Percentiles rank a stretch among this genome's conserved stretches.
Conservation (phyloP, 2,888 invertebrate genomes). For the Agrotis puta region DNA sequence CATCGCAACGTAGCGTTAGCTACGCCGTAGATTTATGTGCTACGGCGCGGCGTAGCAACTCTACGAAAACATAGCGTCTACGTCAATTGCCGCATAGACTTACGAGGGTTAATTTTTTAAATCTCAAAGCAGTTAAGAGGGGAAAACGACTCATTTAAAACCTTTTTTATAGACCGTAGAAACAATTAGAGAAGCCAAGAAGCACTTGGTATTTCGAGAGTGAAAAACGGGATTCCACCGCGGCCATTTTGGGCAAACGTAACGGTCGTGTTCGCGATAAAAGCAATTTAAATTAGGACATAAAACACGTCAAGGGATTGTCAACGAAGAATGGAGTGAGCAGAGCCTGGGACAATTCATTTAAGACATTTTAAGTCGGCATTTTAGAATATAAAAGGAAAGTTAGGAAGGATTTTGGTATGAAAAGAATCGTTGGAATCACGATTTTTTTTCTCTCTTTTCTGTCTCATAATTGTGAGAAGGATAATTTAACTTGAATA, state of each 20-base stretch:
- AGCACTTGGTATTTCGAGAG: slow-evolving; percentile 75
- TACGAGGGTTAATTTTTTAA: slow-evolving; percentile 52
- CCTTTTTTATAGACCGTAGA: slow-evolving; percentile 71
- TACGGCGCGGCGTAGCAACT: slow-evolving; percentile 58
- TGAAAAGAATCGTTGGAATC: slow-evolving; percentile 74
- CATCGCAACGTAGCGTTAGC: slow-evolving; percentile 54
- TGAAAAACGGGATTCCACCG: slow-evolving; percentile 77
- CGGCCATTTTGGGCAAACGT: slow-evolving; percentile 74
- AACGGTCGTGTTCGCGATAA: slow-evolving; percentile 81
- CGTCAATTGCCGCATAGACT: slow-evolving; percentile 35
- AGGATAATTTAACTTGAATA: slow-evolving; percentile 64
- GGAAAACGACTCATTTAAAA: slow-evolving; percentile 56
- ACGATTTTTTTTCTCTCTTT: slow-evolving; percentile 68
- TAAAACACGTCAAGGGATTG: slow-evolving; percentile 87
- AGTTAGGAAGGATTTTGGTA: slow-evolving; percentile 74
- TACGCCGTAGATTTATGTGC: slow-evolving; percentile 63
- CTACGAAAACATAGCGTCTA: slow-evolving; percentile 40
- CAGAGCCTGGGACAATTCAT: slow-evolving; percentile 78
- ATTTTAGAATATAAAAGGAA: slow-evolving; percentile 74
- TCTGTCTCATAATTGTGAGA: slow-evolving; percentile 65
- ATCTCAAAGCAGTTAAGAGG: slow-evolving; percentile 46
- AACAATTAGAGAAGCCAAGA: slow-evolving; percentile 77
- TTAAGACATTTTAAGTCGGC: slow-evolving; percentile 78
- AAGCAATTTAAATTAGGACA: slow-evolving; percentile 83
- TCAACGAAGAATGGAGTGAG: slow-evolving; percentile 80